Evolutionary conservation across 2,888 invertebrate genomes (phyloP).

Genomic region (Nowickia ferox): DNA sequence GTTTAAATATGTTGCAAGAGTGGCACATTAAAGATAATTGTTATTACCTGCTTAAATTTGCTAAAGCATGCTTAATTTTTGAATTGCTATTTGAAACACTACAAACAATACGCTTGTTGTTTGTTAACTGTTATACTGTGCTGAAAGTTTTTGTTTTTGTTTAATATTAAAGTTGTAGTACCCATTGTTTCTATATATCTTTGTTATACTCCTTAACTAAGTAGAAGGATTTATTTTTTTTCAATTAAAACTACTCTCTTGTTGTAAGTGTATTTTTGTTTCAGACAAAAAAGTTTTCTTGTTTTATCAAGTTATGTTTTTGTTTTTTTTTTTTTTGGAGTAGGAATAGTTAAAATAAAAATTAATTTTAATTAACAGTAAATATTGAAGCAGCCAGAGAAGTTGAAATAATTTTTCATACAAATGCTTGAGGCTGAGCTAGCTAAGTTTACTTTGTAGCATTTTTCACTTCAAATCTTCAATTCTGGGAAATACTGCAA

Average conservation of each 20-base stretch:
- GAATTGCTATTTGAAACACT: neutral
- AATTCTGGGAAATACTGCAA: no score
- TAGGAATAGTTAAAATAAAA: slow-evolving; percentile 34
- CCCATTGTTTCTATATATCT: neutral
- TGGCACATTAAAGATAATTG: neutral
- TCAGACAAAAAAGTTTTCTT: slow-evolving; percentile 23
- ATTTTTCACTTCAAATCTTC: neutral
- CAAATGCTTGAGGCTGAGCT: neutral
- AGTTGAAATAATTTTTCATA: neutral
- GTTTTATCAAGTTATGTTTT: slow-evolving; percentile 3
- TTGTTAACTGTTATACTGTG: slow-evolving; percentile 18
- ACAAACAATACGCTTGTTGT: slow-evolving; percentile 1
- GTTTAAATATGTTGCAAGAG: no score
- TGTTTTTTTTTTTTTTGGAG: neutral
- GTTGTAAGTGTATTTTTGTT: neutral
- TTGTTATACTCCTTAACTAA: slow-evolving; percentile 14
- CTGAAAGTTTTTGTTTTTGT: neutral
- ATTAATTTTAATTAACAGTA: slow-evolving; percentile 44
- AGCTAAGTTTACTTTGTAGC: slow-evolving; percentile 10
- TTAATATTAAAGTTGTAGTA: neutral
- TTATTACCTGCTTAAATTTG: neutral
- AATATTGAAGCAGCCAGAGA: slow-evolving; percentile 33
- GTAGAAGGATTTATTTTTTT: slow-evolving; percentile 62
- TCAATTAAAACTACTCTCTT: slow-evolving; percentile 55
- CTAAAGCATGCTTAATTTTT: slow-evolving; percentile 42